A percentile compares a stretch with the other conserved stretches of the same genome.
Conservation (phyloP, 2,888 invertebrate species). For the Drosophila nigricruria region DNA sequence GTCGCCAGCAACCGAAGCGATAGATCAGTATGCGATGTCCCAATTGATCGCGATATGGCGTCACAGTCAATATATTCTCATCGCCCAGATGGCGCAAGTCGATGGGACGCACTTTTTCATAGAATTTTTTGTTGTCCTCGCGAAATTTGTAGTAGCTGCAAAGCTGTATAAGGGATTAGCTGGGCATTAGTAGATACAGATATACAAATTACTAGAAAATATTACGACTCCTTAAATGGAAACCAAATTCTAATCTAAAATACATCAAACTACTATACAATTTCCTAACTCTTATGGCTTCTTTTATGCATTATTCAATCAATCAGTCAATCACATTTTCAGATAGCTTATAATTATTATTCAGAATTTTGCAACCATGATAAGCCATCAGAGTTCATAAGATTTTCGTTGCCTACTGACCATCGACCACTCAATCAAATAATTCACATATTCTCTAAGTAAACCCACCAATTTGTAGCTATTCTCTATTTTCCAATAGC, state of each 20-base stretch:
- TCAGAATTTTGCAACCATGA: neutral
- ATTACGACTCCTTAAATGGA: neutral
- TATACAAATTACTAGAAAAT: neutral
- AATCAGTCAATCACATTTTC: neutral
- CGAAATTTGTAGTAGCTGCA: slow-evolving; percentile 92
- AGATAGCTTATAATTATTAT: neutral
- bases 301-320: no score
- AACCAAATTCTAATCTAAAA: no score
- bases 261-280: neutral
- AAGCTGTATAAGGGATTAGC: slow-evolving; percentile 83
- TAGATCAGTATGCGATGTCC: slow-evolving; percentile 90
- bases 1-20: slow-evolving; percentile 92
- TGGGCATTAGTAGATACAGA: neutral
- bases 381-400: no score
- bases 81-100: slow-evolving; percentile 89
- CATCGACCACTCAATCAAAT: neutral
- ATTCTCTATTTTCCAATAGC: slow-evolving; percentile 89
- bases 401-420: neutral
- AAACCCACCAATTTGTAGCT: slow-evolving; percentile 90
- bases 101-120: slow-evolving; percentile 89
- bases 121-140: slow-evolving; percentile 89
- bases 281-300: no score
- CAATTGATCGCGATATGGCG: slow-evolving; percentile 91
- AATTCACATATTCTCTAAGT: neutral
- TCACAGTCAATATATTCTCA: slow-evolving; percentile 89